Evolutionary conservation across 1,140 invertebrate species (phyloP), one percentile per base, ranked within the genome.

Genomic region (Papilio polyxenes): DNA sequence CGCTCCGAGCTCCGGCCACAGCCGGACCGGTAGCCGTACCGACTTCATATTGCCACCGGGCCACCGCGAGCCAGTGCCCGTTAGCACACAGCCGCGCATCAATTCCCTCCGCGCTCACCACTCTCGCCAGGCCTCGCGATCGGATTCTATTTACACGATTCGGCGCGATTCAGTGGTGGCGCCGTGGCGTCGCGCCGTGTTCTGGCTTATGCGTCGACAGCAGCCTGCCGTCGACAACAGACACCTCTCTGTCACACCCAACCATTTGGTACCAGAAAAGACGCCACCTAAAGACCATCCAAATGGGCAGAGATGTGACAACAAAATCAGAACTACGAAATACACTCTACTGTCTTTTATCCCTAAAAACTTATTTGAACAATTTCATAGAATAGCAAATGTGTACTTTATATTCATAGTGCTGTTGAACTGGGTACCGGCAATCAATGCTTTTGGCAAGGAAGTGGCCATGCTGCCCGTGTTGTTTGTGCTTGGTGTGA

Each of bases 361-460:
- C 87, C 98, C 99, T 13, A 98, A 99, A 92, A 99, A 99, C 95
- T 94, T 99, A 37, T 96, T 99, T 91, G 99, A 99, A 95, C 99
- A 99, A 94, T 99, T 99, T 95, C 98, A 99, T 94, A 96, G 98
- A 48, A 98, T 99, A 90, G 99, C 99, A 59, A 99, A 99, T 95
- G 95, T 99, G 83, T 99, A 99, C 95, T 99, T 99, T 95, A 97
- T 99, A 89, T 98, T 99, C 90, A 99, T 99, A 87, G 98, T 99
- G 81, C 95, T 99, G 83, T 95, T 99, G 69, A 99, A 99, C 95
- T 99, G 98, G 98, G 96, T 99, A 87, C 98, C 98, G 8, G 96
- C 96, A 15, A 98, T 99, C 53, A 98, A 98, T 94, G 98, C 98
- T 0, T 99, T 99, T 95, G 98, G 98, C 82, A 99, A 99, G 93